Evolutionary conservation across 2,113 vertebrate genomes (phyloP).

Genomic region (Promerops cafer): DNA sequence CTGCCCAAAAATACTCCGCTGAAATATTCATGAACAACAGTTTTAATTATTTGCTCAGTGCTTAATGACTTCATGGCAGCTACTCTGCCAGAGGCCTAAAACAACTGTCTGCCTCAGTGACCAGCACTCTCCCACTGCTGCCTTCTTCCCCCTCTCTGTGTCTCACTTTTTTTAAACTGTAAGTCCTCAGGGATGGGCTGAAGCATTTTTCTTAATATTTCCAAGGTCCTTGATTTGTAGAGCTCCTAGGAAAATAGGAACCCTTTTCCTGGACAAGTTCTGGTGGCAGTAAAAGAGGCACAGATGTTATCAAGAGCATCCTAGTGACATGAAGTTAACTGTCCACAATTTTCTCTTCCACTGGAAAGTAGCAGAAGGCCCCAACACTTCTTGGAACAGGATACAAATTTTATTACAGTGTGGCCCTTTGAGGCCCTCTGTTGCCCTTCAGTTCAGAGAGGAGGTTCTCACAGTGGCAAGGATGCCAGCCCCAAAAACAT

Average conservation of each 20-base stretch:
- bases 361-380: background rate
- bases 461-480: background rate
- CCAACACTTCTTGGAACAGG: background rate
- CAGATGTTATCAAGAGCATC: background rate
- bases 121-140: background rate
- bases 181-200: background rate
- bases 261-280: background rate
- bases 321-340: background rate
- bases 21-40: slow-evolving; percentile 4
- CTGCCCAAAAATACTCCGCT: background rate
- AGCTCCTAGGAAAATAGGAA: background rate
- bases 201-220: background rate
- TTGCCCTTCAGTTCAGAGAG: background rate
- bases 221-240: background rate
- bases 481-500: background rate
- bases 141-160: background rate
- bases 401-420: background rate
- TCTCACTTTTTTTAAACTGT: background rate
- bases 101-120: background rate
- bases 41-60: slow-evolving; percentile 12
- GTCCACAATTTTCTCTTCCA: background rate
- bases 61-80: background rate
- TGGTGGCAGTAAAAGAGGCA: background rate
- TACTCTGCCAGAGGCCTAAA: background rate
- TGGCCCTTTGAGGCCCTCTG: background rate